Evolutionary conservation across 1,140 invertebrate species (phyloP), one percentile per base, ranked within the genome.

Genomic region (Ctenoplectra terminalis): DNA sequence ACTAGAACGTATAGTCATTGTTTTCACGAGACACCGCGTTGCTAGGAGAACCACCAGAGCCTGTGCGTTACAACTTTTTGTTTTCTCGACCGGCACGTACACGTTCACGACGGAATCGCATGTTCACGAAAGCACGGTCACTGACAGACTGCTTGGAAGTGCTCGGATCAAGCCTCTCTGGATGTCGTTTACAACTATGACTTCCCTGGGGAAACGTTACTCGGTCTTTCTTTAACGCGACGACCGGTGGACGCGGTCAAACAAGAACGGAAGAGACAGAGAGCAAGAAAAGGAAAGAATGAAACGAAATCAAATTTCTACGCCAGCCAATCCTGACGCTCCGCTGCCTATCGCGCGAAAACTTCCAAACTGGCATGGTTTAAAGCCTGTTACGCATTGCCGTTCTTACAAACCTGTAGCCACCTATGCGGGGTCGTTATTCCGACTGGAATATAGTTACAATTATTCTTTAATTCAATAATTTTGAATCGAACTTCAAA

Each of bases 201-300:
- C 82, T 80, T 87, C 86, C 83, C 87, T 72, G 72, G 79, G 86
- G 87, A 82, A 76, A 81, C 66, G 64, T 52, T 80, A 26, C 75
- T 67, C 56, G 54, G 20, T 73, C 73, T 58, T 70, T 66, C 72
- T 56, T 64, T 40, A 56, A 60, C 40, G 15, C 43, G 31, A 43
- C 58, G 34, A 67, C 40, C 52, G 60, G 43, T 67, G 26, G 43
- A 76, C 56, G 66, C 66, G 54, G 26, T 23, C 26, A 40, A 72
- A 37, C 48, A n/a, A 48, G 64, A 82, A 58, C 48, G 29, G 17
- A 26, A 48, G 75, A 23, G 31, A 78, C n/a, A 54, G 50, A 61
- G 52, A 60, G 23, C 52, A 43, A 56, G 71, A 72, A 74, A 66
- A 71, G 26, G 72, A 66, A 52, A 40, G 66, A 75, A 67, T 40